Conservation (phyloP, 2,113 vertebrate genomes). For the Raphicerus campestris region DNA sequence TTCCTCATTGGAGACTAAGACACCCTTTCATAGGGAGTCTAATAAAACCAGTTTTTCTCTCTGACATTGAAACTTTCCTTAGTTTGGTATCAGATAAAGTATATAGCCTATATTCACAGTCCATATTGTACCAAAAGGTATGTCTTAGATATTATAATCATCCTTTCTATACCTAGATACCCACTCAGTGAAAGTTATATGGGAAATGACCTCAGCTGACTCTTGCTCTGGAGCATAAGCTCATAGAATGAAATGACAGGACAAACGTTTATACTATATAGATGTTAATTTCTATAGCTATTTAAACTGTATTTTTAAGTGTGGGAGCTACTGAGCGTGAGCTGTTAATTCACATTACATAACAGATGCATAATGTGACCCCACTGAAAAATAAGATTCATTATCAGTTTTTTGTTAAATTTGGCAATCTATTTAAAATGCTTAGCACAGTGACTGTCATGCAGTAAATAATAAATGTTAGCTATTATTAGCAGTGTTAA, state of each 20-base stretch:
- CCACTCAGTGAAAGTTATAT: not conserved
- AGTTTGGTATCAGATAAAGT: not conserved
- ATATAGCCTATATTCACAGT: not conserved
- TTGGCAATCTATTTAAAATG: constrained; percentile 39
- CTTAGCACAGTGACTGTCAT: not conserved
- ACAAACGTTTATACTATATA: not conserved
- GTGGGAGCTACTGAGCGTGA: not conserved
- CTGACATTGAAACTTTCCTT: not conserved
- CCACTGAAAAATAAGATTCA: not conserved
- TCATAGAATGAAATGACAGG: not conserved
- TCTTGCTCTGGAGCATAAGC: not conserved
- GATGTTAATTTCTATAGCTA: not conserved
- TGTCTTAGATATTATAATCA: not conserved
- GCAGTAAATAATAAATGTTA: constrained; percentile 36
- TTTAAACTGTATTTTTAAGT: not conserved
- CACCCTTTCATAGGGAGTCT: not conserved
- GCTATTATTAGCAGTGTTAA: not conserved
- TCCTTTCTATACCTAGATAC: not conserved
- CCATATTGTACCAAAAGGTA: not conserved
- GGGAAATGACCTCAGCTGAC: not conserved
- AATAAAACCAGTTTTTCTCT: not conserved
- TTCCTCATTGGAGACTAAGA: not conserved
- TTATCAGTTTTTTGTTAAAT: constrained; percentile 21
- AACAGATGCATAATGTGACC: not conserved
- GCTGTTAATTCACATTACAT: not conserved